Evolutionary conservation across 2,888 invertebrate genomes (phyloP).

Genomic region (Emmelina monodactyla): DNA sequence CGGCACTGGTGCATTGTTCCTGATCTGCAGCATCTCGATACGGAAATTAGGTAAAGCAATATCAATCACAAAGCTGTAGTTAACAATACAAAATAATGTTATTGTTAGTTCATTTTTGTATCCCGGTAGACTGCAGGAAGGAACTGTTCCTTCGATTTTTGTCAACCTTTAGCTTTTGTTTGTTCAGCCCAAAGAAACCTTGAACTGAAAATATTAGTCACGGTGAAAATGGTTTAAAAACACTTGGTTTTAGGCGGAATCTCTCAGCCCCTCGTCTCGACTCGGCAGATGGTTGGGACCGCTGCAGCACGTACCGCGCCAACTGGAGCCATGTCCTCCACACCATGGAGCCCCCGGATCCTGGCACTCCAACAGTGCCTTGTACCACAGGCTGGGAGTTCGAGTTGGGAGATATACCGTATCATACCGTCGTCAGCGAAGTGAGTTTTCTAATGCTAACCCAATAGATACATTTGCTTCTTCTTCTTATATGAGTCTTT

Average conservation of each 20-base stretch:
- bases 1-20: conserved; percentile 47
- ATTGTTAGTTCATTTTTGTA: no score
- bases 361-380: conserved; percentile 28
- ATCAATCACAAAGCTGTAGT: no score
- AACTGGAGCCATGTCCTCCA: conserved; percentile 49
- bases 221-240: no score
- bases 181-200: no score
- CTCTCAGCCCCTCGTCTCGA: conserved; percentile 36
- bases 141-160: no score
- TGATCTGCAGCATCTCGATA: conserved; percentile 31
- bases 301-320: conserved; percentile 37
- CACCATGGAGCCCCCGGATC: conserved; percentile 31
- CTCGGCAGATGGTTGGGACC: conserved; percentile 31
- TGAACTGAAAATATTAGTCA: no score
- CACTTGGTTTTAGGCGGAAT: conserved; percentile 47
- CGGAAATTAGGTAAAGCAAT: conserved; percentile 33
- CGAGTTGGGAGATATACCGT: conserved; percentile 45
- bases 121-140: no score
- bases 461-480: no score
- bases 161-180: no score
- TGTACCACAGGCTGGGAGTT: conserved; percentile 52
- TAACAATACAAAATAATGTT: no score
- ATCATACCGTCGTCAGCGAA: conserved; percentile 49
- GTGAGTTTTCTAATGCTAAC: no score
- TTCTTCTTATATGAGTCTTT: no score